Conservation (phyloP, 2,888 invertebrate species). For the Phengaris alcon region DNA sequence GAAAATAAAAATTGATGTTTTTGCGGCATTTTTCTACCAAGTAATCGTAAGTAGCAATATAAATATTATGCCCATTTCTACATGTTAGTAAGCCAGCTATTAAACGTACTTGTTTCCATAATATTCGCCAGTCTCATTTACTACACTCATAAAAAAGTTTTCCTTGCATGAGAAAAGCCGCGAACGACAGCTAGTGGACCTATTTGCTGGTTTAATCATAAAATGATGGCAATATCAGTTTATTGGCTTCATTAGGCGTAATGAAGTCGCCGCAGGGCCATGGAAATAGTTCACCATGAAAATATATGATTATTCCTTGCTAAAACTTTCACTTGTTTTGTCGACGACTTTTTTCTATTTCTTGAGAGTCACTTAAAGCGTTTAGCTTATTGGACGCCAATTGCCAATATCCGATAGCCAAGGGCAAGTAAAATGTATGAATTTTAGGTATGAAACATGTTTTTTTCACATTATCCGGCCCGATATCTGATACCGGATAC, state of each 20-base stretch:
- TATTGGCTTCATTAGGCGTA: slow-evolving; percentile 18
- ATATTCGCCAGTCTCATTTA: neutral
- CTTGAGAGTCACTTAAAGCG: too few species aligned
- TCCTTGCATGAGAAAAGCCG: neutral
- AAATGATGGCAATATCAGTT: slow-evolving; percentile 1
- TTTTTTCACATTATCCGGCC: too few species aligned
- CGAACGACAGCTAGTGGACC: neutral
- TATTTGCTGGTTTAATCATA: slow-evolving; percentile 14
- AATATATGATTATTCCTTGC: too few species aligned
- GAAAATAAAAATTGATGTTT: too few species aligned
- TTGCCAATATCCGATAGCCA: too few species aligned
- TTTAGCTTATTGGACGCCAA: too few species aligned
- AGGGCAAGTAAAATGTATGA: neutral
- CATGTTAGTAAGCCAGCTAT: too few species aligned
- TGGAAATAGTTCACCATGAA: neutral
- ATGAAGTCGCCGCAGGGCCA: neutral
- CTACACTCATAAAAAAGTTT: neutral
- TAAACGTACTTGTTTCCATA: too few species aligned
- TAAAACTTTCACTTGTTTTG: neutral
- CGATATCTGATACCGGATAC: too few species aligned
- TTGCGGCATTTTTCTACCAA: too few species aligned
- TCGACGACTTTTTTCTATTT: neutral
- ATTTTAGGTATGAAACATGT: neutral
- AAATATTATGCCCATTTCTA: too few species aligned
- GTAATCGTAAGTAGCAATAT: too few species aligned